phyloP scores from a whole-genome alignment of 2,888 invertebrate species.

The Andrena dorsata region DNA sequence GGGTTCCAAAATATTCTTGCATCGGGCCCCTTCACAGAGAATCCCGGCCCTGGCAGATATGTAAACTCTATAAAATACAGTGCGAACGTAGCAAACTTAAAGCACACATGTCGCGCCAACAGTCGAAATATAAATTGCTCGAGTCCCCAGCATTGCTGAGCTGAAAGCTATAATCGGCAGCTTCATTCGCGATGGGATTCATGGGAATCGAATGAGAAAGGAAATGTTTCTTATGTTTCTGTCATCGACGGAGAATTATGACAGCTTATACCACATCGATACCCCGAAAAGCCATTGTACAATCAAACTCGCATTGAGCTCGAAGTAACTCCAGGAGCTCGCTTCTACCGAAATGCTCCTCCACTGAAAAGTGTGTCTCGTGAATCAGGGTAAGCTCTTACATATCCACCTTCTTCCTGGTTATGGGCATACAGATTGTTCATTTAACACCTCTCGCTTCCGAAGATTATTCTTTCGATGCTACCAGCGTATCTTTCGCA shows the following conservation, averaged over 20 bases:
- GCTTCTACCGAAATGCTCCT: no score
- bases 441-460: no score
- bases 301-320: background rate
- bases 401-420: no score
- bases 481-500: background rate
- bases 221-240: conserved; percentile 1
- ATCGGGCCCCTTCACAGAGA: no score
- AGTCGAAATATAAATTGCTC: conserved; percentile 36
- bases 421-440: no score
- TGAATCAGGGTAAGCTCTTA: no score
- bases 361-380: no score
- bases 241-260: background rate
- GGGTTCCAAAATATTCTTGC: no score
- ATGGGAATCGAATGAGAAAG: conserved; percentile 1
- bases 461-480: no score
- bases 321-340: no score
- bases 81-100: conserved; percentile 12
- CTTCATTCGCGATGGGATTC: background rate
- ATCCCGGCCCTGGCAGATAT: no score
- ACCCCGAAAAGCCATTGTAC: background rate
- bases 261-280: background rate
- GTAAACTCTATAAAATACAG: background rate
- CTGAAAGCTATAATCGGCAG: background rate
- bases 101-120: conserved; percentile 21
- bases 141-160: background rate